A percentile compares a stretch with the other conserved stretches of the same genome.
These are phyloP conservation scores for Trichopria drosophilae DNA, from an alignment of 2,888 invertebrate genomes.

Conservation along the genomic window DNA sequence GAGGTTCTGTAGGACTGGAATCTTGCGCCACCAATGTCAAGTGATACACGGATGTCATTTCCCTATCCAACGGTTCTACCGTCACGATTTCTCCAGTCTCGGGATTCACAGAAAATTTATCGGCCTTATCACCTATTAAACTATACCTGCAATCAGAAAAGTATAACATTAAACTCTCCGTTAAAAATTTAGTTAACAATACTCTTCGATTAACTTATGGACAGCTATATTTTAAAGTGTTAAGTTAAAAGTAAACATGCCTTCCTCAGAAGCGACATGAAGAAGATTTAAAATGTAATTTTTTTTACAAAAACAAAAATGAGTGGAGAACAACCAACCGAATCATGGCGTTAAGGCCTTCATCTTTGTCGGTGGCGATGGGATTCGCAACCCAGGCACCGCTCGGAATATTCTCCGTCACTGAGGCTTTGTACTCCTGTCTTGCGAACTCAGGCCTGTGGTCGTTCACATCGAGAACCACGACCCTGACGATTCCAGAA, in stretches of 20 bases:
- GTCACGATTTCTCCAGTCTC: conserved; percentile 80
- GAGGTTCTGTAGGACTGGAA: conserved; percentile 82
- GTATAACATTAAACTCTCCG: not conserved
- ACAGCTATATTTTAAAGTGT: no score
- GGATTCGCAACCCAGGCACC: conserved; percentile 79
- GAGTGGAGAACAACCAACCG: conserved; percentile 58
- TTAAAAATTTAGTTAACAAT: not conserved
- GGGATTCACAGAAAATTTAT: conserved; percentile 78
- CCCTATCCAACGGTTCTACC: conserved; percentile 74
- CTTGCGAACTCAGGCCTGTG: conserved; percentile 86
- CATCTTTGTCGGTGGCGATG: conserved; percentile 79
- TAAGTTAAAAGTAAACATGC: not conserved
- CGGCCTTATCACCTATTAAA: conserved; percentile 78
- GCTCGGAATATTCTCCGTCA: conserved; percentile 80
- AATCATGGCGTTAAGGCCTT: conserved; percentile 83
- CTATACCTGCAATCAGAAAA: conserved; percentile 66
- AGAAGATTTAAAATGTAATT: not conserved
- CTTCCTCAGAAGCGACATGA: not conserved
- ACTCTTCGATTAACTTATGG: no score
- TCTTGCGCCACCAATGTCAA: conserved; percentile 87
- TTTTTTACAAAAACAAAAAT: not conserved
- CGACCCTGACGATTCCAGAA: conserved; percentile 84
- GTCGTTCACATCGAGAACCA: conserved; percentile 93
- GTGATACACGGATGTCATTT: conserved; percentile 75
- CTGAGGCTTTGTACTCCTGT: conserved; percentile 75